Evolutionary conservation across 2,797 vertebrate genomes (phyloP), one percentile per base, ranked within the genome.

Genomic region (Eulemur coronatus): DNA sequence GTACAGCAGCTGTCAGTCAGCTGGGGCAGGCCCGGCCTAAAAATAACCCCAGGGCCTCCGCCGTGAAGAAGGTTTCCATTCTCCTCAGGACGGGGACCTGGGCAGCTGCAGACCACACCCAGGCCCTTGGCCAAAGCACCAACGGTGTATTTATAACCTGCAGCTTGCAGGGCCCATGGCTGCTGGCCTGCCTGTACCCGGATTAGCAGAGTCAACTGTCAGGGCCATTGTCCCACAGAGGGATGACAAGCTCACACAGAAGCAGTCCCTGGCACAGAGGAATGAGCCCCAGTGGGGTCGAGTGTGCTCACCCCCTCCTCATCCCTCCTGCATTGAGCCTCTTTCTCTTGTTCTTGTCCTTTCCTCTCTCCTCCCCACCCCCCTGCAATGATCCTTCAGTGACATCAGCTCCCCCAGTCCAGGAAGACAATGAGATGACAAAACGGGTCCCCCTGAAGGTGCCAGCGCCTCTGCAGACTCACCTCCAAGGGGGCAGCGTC

Each of bases 91-190:
- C 6, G 0, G 92, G 43, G 92, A 41, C 91, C 43, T 26, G n/a
- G 76, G 52, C 76, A 93, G 84, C 84, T 91, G 63, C 75, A 82
- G 52, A n/a, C 82, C 75, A 82, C 84, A 88, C 84, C 72, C 22
- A 1, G 76, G 93, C 43, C 82, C 72, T 18, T 38, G 48, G 87
- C 95, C 91, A 87, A 75, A 55, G 33, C 78, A 22, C 41, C 91
- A 79, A 81, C 26, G 28, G 61, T 35, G 13, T 72, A 84, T 90
- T 84, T 93, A 84, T 65, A 96, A 52, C 43, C 70, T 55, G 17
- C 10, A 76, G 76, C 70, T 69, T 70, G 33, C 41, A 78, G 79
- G 20, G 70, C 46, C 59, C 12, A 0, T 17, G 7, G 61, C 41
- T 41, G 81, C 55, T 65, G 55, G 43, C 75, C 50, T 41, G 55